Base-by-base conservation (phyloP, 2,113 vertebrate genomes). In the Plecotus auritus region DNA sequence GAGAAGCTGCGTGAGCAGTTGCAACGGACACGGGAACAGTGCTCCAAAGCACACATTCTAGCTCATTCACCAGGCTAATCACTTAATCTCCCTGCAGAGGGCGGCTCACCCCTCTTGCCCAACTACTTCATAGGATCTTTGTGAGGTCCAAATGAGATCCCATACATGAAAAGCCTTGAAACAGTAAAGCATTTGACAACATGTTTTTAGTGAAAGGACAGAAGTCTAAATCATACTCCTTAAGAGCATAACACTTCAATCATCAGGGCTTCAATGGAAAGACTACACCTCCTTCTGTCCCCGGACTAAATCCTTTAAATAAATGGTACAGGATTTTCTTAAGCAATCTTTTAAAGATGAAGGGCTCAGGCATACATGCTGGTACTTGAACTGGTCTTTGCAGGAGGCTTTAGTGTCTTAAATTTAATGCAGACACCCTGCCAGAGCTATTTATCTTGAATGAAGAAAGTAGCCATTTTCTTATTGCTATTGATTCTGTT, bases 381-480 rank as follows among this genome's bases (percentile, higher is more conserved):
- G 28, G 35, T 17, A 28, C 49, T 37, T 87, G 91, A 80, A 40
- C 61, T 74, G 18, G 28, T 28, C 51, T 90, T 87, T 81, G 64
- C 72, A 54, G 30, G 45, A 26, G 91, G 90, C 26, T 66, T 77
- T 22, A 30, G 13, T 30, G 78, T 88, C 82, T 90, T 37, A 12
- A 10, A 86, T 66, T 84, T 70, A 72, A 72, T 4, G 59, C 49
- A 88, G 85, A 73, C 28, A 88, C 26, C 72, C 51, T 40, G 54
- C 72, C 69, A 18, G 35, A 64, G 42, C 54, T 74, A 61, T 92
- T 88, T 69, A 87, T 80, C 69, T 47, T 81, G n/a, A 85, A 87
- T 26, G n/a, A 28, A 76, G 26, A 42, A 86, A 51, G n/a, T 42
- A 66, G 66, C 26, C 18, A 49, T 49, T 59, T 74, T 12, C 20